Evolutionary conservation across 2,113 vertebrate species (phyloP), one percentile per base, ranked within the genome.

Genomic region (Dolichallabes microphthalmus): DNA sequence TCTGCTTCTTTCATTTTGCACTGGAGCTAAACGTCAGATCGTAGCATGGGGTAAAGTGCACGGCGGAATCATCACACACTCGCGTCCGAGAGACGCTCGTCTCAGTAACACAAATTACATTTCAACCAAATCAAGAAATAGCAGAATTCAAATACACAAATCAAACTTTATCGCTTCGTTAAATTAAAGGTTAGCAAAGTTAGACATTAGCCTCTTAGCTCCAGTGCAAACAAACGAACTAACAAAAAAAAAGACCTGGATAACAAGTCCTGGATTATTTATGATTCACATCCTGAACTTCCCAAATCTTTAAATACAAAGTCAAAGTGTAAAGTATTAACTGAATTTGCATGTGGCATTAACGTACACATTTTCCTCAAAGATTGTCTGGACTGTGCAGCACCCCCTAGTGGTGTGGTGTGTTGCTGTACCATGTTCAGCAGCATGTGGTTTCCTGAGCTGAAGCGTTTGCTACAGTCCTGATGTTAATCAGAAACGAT

Each of bases 401-500:
- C 73, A 9, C 45, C 73, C 73, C 39, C 13, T 52, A 3, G 73
- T 75, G 73, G 73, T 27, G 6, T 75, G 15, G 25, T 45, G 52
- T 27, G 14, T 55, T 55, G 22, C 30, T 14, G 20, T 8, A 52
- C 73, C 39, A 45, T 45, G 4, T 75, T 75, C 12, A n/a, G 45
- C 1, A 25, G 12, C 12, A 17, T 30, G 11, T 55, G 2, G 30
- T 79, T 79, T 79, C 55, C 55, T 79, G 30, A 79, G 55, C 76
- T 60, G 55, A 30, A 79, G 76, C 55, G 30, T 79, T 79, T 79
- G 76, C 76, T 79, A 60, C 76, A 60, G 20, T 79, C 76, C 30
- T 79, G 76, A 79, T 39, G 55, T 39, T 58, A 35, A 79, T 60
- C 32, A 35, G 52, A 77, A 71, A 27, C 27, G 73, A 76, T 76